Conservation (phyloP, 2,113 vertebrate genomes). For the Pristiophorus japonicus region DNA sequence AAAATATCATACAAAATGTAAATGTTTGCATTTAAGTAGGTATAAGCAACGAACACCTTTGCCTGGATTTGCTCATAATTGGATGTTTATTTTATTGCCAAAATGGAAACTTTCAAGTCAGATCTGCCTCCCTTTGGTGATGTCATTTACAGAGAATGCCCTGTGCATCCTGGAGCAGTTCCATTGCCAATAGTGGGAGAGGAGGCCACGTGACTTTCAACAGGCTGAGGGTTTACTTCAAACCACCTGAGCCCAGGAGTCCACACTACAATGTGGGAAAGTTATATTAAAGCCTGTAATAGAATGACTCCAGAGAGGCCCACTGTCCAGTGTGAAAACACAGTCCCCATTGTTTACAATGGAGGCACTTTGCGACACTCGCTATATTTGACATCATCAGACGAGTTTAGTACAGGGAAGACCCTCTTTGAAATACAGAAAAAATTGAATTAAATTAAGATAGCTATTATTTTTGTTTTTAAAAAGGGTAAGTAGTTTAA, state of each 20-base stretch:
- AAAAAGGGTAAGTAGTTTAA: not conserved
- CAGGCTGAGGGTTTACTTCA: not conserved
- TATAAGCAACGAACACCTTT: not conserved
- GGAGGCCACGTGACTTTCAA: not conserved
- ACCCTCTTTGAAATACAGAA: not conserved
- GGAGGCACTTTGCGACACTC: not conserved
- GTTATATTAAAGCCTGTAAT: not conserved
- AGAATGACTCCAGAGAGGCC: not conserved
- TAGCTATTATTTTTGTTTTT: not conserved
- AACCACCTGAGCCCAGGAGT: not conserved
- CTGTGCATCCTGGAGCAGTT: not conserved
- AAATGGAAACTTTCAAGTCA: not conserved
- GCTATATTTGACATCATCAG: not conserved
- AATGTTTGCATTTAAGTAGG: not conserved
- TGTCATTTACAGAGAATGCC: not conserved
- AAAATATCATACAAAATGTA: not conserved
- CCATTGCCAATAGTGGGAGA: not conserved
- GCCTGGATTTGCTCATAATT: not conserved
- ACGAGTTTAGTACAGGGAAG: not conserved
- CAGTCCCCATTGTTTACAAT: not conserved
- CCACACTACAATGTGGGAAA: not conserved
- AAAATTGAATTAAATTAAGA: not conserved
- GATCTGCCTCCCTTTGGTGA: not conserved
- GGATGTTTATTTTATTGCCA: not conserved
- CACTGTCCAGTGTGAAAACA: not conserved